Percentiles rank a stretch among this genome's conserved stretches.
phyloP scores from a whole-genome alignment of 1,140 invertebrate species.

The Pissodes strobi region DNA sequence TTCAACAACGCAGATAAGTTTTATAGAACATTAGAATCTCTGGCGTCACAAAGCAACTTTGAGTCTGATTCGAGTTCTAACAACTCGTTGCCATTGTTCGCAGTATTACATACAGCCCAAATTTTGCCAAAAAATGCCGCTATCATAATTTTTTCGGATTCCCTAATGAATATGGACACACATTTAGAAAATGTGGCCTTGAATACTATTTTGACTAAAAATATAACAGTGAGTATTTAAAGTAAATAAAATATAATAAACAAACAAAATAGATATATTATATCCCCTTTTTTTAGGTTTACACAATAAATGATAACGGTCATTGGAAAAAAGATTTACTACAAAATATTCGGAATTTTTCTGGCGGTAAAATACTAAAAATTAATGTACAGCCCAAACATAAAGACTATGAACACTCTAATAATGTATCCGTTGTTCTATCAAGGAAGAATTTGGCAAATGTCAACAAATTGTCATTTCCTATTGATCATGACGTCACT shows the following conservation, averaged over 20 bases:
- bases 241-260: too few species aligned
- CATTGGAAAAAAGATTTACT: too few species aligned
- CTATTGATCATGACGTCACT: slow-evolving; percentile 43
- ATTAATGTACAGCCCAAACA: background rate
- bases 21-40: slow-evolving; percentile 2
- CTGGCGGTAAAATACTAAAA: slow-evolving; percentile 11
- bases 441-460: slow-evolving; percentile 35
- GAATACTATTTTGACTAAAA: slow-evolving; percentile 25
- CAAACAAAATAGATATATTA: too few species aligned
- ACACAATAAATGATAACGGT: slow-evolving; percentile 7
- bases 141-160: slow-evolving; percentile 37
- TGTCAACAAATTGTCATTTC: slow-evolving; percentile 32
- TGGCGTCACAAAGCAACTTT: background rate
- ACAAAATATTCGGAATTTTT: background rate
- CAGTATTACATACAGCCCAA: slow-evolving; percentile 38
- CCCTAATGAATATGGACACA: slow-evolving; percentile 26
- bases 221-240: slow-evolving; percentile 30
- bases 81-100: slow-evolving; percentile 36
- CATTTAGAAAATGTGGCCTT: slow-evolving; percentile 36
- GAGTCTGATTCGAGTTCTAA: slow-evolving; percentile 1
- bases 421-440: slow-evolving; percentile 27
- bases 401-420: slow-evolving; percentile 1
- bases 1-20: slow-evolving; percentile 16
- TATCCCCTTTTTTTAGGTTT: slow-evolving; percentile 19
- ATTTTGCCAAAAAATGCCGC: slow-evolving; percentile 27